A percentile compares a stretch with the other conserved stretches of the same genome.
These are phyloP conservation scores for Bedellia somnulentella DNA, from an alignment of 2,888 invertebrate genomes.

Conservation along the genomic window DNA sequence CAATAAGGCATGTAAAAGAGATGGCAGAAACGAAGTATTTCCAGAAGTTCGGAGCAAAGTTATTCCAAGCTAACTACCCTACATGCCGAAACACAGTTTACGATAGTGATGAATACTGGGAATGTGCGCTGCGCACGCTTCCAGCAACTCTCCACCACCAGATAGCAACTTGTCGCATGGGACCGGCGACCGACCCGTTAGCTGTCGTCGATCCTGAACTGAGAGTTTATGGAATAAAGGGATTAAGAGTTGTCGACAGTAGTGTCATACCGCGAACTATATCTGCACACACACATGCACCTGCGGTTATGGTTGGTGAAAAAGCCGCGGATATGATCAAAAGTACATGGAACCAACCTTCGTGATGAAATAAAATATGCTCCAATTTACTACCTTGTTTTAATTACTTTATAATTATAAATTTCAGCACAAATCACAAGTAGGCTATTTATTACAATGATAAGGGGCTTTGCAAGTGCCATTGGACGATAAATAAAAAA, in stretches of 20 bases:
- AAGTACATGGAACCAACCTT: slow-evolving; percentile 28
- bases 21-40: slow-evolving; percentile 63
- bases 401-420: too few species aligned
- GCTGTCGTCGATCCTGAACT: slow-evolving; percentile 68
- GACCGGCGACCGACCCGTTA: slow-evolving; percentile 58
- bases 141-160: slow-evolving; percentile 68
- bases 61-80: slow-evolving; percentile 52
- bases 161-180: slow-evolving; percentile 73
- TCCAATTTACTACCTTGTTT: too few species aligned
- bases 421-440: too few species aligned
- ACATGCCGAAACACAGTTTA: slow-evolving; percentile 49
- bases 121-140: slow-evolving; percentile 64
- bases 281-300: slow-evolving; percentile 70
- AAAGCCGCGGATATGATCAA: slow-evolving; percentile 70
- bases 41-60: slow-evolving; percentile 52
- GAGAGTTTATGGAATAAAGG: slow-evolving; percentile 62
- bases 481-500: too few species aligned
- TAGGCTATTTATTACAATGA: too few species aligned
- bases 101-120: slow-evolving; percentile 70
- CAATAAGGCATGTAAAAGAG: slow-evolving; percentile 64
- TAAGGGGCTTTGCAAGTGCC: too few species aligned
- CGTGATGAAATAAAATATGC: too few species aligned
- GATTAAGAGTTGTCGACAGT: slow-evolving; percentile 67
- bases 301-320: slow-evolving; percentile 72
- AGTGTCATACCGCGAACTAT: slow-evolving; percentile 68